phyloP scores from a whole-genome alignment of 2,113 vertebrate species.

The Cyphomyrus plagiostoma region DNA sequence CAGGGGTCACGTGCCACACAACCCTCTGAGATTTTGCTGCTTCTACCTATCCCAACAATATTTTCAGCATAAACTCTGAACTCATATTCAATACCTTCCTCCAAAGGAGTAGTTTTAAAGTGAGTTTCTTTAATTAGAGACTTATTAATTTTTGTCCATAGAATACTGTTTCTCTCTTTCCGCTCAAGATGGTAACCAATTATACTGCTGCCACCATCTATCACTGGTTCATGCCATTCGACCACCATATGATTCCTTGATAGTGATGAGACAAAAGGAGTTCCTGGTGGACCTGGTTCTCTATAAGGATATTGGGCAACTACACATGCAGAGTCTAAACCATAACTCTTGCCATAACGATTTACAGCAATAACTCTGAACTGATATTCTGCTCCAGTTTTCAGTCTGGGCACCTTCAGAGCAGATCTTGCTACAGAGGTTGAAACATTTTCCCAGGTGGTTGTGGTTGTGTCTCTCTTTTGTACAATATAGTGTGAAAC shows the following conservation, averaged over 20 bases:
- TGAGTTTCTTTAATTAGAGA: constrained; percentile 81
- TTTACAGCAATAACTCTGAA: constrained; percentile 98
- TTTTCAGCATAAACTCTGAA: constrained; percentile 94
- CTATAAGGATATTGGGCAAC: constrained; percentile 93
- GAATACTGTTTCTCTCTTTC: constrained; percentile 95
- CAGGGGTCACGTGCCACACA: constrained; percentile 88
- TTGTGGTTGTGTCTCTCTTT: constrained; percentile 89
- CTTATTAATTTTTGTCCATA: constrained; percentile 94
- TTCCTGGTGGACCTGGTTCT: constrained; percentile 93
- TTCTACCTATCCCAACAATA: constrained; percentile 88
- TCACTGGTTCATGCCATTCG: constrained; percentile 92
- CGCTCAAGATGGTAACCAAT: constrained; percentile 93
- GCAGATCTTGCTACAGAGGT: constrained; percentile 83
- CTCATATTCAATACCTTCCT: constrained; percentile 93
- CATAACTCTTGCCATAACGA: constrained; percentile 90
- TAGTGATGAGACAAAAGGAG: constrained; percentile 77
- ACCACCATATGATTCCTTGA: constrained; percentile 86
- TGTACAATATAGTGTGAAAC: constrained; percentile 95
- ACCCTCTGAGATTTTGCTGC: constrained; percentile 92
- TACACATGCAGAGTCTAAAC: constrained; percentile 75
- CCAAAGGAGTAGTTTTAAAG: constrained; percentile 85
- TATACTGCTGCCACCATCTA: constrained; percentile 84
- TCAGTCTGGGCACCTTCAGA: constrained; percentile 82
- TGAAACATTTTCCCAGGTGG: constrained; percentile 85
- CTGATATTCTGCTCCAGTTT: constrained; percentile 93